Evolutionary conservation across 2,888 invertebrate species (phyloP), one percentile per base, ranked within the genome.

Genomic region (Myathropa florea): DNA sequence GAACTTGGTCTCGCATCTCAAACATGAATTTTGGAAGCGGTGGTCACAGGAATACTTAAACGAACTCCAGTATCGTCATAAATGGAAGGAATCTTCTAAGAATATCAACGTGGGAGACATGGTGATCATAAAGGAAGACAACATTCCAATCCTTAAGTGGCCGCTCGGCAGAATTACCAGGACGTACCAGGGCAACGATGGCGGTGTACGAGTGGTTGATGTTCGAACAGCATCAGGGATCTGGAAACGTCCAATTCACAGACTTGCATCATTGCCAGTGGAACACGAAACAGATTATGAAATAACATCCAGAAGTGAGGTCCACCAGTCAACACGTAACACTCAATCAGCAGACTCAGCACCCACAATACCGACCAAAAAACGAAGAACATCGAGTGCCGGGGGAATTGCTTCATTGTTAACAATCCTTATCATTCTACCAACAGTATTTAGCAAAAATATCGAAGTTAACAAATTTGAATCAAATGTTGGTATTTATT

Each of bases 111-210:
- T 21, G 26, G 73, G 28, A 7, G 18, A 64, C 18, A 72, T 73
- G 80, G 36, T 68, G 14, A n/a, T n/a, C n/a, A 75, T 67, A 46
- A 73, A 80, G 33, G 65, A 80, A 30, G 71, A 80, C 18, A 72
- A 73, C 30, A 10, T 46, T 23, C 53, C 65, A 24, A 23, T 26
- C 23, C 10, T 63, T 59, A 26, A 26, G 12, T 64, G 70, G 63
- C 59, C 28, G 10, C 28, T 70, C 0, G 46, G 82, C 3, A 60
- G 60, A 53, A 77, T 82, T 24, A 55, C 36, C 14, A 39, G 60
- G 18, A 55, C 63, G 14, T 79, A 46, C 12, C 28, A 64, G 10
- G 73, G 79, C 7, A n/a, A 80, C 18, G 79, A 79, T 61, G 73
- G 61, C 21, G 57, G 26, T 24, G 36, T 83, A 33, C 33, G 70